Base-by-base conservation (phyloP, 2,888 invertebrate species). In the Prosopocoilus inquinatus region DNA sequence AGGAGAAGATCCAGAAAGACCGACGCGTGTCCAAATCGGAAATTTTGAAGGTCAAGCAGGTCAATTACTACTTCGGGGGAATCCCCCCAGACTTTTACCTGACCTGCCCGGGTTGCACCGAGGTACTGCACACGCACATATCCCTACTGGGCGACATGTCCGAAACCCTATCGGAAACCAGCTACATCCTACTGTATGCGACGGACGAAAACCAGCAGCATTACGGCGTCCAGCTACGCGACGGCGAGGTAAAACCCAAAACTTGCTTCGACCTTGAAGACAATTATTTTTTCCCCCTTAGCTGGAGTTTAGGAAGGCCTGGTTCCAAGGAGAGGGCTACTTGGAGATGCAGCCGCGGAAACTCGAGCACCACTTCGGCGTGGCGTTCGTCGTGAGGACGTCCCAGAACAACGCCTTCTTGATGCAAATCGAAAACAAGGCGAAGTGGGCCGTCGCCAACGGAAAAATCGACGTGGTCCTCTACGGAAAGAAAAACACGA, bases 21-120 rank as follows among this genome's bases (percentile, higher is more conserved):
- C 16, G 56, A 13, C 44, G 50, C 11, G 53, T 71, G 39, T 47
- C 43, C 1, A 72, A 66, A 73, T 70, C 64, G 74, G 61, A 67
- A 36, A 62, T 75, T 9, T 69, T 75, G 46, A 72, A 70, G 63
- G 66, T 75, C 13, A 70, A 66, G 50, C 79, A 81, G 39, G 87
- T 88, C 0, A 80, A 83, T 33, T 89, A 92, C 75, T 92, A 90
- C 78, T 82, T 94, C 66, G 96, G 94, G 1, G 96, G 96, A 0
- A 81, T 90, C 2, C 90, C 94, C 3, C 91, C 94, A 1, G 89
- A 87, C 57, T 83, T 86, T 58, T 76, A 80, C n/a, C 74, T 78
- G 53, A 73, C 71, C 34, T 75, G 79, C 0, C 75, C 64, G 33
- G 64, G 70, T 13, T 52, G 51, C 11, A 63, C 64, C 5, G 53